These are phyloP conservation scores for Campylomormyrus tamandua DNA, from an alignment of 2,113 vertebrate genomes.

Conservation along the genomic window DNA sequence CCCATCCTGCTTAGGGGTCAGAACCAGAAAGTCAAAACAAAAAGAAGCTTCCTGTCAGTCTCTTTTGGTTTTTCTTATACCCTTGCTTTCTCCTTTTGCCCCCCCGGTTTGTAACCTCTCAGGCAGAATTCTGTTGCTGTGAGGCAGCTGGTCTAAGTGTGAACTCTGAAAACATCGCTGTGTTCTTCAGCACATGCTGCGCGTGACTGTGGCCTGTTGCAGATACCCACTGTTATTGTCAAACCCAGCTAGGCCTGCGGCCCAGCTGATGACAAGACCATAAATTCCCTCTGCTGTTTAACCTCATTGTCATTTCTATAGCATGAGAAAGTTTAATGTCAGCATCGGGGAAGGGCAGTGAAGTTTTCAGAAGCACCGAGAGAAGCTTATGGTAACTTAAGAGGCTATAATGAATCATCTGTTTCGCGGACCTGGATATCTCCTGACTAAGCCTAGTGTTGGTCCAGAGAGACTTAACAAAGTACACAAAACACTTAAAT, in stretches of 20 bases:
- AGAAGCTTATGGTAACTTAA: not conserved
- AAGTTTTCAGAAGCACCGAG: not conserved
- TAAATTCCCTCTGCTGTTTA: not conserved
- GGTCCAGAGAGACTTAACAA: not conserved
- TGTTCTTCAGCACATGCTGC: not conserved
- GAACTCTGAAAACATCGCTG: not conserved
- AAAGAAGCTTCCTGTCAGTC: not conserved
- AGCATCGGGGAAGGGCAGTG: not conserved
- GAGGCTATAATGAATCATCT: not conserved
- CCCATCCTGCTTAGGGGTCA: slow-evolving; percentile 4
- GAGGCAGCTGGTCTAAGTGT: not conserved
- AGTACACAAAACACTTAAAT: not conserved
- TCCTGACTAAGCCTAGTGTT: not conserved
- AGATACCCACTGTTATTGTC: not conserved
- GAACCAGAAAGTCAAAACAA: not conserved
- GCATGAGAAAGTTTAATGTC: not conserved
- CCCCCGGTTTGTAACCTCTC: not conserved
- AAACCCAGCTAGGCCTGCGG: not conserved
- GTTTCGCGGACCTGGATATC: slow-evolving; percentile 13
- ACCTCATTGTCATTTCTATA: not conserved
- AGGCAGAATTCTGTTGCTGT: not conserved
- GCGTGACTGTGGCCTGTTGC: not conserved
- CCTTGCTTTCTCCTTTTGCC: not conserved
- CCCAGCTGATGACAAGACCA: not conserved
- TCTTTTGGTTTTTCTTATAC: not conserved